Evolutionary conservation across 1,140 invertebrate species (phyloP), one percentile per base, ranked within the genome.

Genomic region (Tenebrio molitor): DNA sequence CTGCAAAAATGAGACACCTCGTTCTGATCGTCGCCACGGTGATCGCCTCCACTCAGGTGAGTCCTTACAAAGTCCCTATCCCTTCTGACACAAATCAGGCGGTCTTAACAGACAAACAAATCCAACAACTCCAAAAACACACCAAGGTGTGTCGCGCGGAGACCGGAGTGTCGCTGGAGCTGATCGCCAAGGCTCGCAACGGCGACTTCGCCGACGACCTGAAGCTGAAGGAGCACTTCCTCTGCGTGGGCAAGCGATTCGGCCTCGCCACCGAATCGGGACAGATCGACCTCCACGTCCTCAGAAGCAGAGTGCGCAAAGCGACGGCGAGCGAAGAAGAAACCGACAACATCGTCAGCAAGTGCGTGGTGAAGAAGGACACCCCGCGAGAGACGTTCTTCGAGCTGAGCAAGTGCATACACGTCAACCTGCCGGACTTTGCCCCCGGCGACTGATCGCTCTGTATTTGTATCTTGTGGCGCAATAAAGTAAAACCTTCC

Each of bases 221-320:
- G 3, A 79, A 75, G 3, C 72, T 86, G 1, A 86, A 85, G 44
- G 81, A 83, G 34, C 85, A 85, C 65, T 75, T 82, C 0, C 73
- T 81, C 0, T 86, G 85, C 44, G 82, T 86, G 72, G 83, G 84
- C 69, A 75, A 84, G 73, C 84, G 84, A 63, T 63, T 82, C 14
- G 83, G 81, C 8, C 79, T 86, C 2, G 19, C 84, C 5, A 74
- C 76, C 19, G 41, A 75, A 2, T 78, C 84, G 62, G 83, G 80
- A 1, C 81, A 84, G 25, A 16, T 85, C 1, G 82, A 84, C 67
- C 4, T 33, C n/a, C n/a, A n/a, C n/a, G n/a, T n/a, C n/a, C n/a
- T n/a, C n/a, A n/a, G n/a, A n/a, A n/a, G n/a, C n/a, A n/a, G n/a
- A n/a, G n/a, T n/a, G n/a, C n/a, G n/a, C n/a, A 53, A 76, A 16